A percentile compares a stretch with the other conserved stretches of the same genome.
These are phyloP conservation scores for Abscondita cerata DNA, from an alignment of 2,888 invertebrate genomes.

Conservation along the genomic window DNA sequence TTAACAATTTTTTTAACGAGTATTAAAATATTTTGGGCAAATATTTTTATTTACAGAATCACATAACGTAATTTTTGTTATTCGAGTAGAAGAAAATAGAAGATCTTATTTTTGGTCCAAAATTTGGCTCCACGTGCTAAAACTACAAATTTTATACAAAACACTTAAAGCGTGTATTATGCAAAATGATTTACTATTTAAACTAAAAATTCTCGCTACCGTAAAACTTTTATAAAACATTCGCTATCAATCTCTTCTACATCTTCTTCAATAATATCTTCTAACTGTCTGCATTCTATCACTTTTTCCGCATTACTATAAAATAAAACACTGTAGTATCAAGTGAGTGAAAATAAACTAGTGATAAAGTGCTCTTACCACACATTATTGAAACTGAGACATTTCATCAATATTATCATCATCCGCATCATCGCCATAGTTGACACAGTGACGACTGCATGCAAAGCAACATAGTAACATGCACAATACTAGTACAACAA, in stretches of 20 bases:
- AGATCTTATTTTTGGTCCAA: conserved; percentile 32
- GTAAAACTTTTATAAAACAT: conserved; percentile 17
- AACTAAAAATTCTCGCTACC: conserved; percentile 28
- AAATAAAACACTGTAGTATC: conserved; percentile 26
- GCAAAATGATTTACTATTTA: conserved; percentile 22
- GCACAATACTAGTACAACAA: conserved; percentile 9
- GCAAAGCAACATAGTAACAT: conserved; percentile 34
- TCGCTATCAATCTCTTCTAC: conserved; percentile 51
- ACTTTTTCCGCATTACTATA: conserved; percentile 55
- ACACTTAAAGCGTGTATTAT: conserved; percentile 27
- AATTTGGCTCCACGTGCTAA: conserved; percentile 32
- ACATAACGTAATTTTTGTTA: background rate
- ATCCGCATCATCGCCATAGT: background rate
- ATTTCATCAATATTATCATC: conserved; percentile 47
- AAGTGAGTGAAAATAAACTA: background rate
- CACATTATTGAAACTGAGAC: conserved; percentile 53
- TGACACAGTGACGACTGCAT: conserved; percentile 50
- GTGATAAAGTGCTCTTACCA: conserved; percentile 36
- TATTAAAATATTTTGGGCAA: too few relatives aligned
- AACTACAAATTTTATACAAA: conserved; percentile 21
- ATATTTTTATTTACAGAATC: too few relatives aligned
- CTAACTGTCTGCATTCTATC: conserved; percentile 53
- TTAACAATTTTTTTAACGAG: background rate
- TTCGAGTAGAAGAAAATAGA: conserved; percentile 30
- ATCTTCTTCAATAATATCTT: conserved; percentile 56